Evolutionary conservation across 2,113 vertebrate genomes (phyloP).

Genomic region (Alligator sinensis): DNA sequence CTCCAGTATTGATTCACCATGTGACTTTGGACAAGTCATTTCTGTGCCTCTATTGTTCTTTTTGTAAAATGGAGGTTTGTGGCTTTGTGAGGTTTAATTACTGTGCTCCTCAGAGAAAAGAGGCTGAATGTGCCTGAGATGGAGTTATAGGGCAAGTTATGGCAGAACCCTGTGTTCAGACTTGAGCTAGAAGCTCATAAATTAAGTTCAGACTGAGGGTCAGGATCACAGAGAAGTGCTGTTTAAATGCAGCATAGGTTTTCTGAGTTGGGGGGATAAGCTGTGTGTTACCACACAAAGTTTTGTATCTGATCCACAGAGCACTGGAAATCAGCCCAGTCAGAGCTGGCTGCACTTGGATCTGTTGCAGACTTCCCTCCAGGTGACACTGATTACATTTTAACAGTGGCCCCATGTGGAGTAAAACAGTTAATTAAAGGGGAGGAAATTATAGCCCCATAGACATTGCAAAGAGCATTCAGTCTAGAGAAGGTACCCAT

Average conservation of each 20-base stretch:
- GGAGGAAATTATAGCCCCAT: neutral
- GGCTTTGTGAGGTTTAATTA: neutral
- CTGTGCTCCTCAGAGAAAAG: neutral
- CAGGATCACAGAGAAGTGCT: neutral
- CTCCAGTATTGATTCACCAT: neutral
- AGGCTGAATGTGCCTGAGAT: neutral
- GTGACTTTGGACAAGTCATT: neutral
- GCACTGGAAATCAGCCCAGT: neutral
- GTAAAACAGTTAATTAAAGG: neutral
- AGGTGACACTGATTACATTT: neutral
- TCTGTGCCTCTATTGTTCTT: neutral
- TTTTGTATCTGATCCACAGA: neutral
- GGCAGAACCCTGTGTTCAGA: neutral
- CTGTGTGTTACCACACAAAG: accelerated
- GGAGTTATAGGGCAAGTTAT: neutral
- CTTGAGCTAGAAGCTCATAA: neutral
- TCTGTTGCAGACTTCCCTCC: neutral
- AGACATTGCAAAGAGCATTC: constrained; percentile 34
- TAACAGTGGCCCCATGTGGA: neutral
- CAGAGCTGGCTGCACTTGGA: neutral
- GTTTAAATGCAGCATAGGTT: neutral
- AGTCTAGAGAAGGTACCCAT: neutral
- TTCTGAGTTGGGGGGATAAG: neutral
- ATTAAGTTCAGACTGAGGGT: neutral
- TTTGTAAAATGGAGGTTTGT: neutral